phyloP scores from a whole-genome alignment of 2,888 invertebrate species.

The Brenthis daphne region DNA sequence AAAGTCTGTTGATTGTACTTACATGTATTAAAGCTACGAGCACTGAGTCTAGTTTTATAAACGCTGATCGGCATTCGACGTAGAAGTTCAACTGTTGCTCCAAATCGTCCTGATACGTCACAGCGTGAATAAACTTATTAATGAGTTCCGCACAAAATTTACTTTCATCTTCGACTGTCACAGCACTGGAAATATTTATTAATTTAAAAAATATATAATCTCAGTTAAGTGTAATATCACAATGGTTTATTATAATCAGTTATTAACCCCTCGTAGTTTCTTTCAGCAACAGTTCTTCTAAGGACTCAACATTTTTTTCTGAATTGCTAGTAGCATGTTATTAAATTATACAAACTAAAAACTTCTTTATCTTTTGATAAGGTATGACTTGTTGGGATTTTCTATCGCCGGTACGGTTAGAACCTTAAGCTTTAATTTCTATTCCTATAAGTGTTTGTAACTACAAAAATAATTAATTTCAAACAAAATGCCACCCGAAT shows the following conservation, averaged over 20 bases:
- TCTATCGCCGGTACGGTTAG: no score
- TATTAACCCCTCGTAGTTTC: no score
- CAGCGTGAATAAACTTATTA: slow-evolving; percentile 89
- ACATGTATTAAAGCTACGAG: slow-evolving; percentile 93
- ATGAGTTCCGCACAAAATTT: slow-evolving; percentile 93
- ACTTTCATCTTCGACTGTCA: slow-evolving; percentile 95
- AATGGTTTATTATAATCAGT: no score
- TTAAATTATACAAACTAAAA: no score
- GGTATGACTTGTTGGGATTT: no score
- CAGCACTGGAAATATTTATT: slow-evolving; percentile 82
- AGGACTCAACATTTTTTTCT: no score
- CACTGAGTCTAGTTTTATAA: slow-evolving; percentile 94
- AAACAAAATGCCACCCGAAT: no score
- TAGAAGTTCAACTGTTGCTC: slow-evolving; percentile 96
- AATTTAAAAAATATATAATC: neutral
- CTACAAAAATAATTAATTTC: no score
- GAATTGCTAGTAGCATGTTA: no score
- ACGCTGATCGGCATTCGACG: slow-evolving; percentile 94
- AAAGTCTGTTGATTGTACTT: slow-evolving; percentile 44
- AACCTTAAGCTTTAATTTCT: no score
- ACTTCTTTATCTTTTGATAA: no score
- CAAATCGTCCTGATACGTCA: slow-evolving; percentile 92
- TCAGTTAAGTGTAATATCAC: neutral
- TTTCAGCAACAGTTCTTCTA: neutral
- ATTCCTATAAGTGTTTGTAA: no score